Evolutionary conservation across 2,113 vertebrate genomes (phyloP).

Genomic region (Australoheros scitulus): DNA sequence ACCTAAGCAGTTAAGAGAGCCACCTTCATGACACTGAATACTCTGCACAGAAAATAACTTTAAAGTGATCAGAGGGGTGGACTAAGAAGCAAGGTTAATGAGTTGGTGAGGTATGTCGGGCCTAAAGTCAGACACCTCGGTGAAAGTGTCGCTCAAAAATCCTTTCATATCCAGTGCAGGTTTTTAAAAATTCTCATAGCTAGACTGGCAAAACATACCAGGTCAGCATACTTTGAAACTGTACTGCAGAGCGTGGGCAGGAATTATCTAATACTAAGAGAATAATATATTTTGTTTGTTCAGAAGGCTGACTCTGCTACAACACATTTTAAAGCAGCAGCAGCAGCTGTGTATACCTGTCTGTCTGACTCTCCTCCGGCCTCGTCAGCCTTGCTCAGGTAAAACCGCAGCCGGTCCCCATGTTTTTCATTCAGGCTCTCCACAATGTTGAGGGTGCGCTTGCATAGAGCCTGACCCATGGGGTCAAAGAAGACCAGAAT

Average conservation of each 20-base stretch:
- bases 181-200: neutral
- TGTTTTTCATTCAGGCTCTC: constrained; percentile 83
- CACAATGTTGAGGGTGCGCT: constrained; percentile 86
- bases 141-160: neutral
- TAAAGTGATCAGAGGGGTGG: neutral
- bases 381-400: constrained; percentile 86
- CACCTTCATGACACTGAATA: neutral
- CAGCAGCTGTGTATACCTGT: constrained; percentile 70
- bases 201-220: neutral
- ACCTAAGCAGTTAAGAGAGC: neutral
- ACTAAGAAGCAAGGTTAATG: neutral
- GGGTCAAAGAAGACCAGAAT: constrained; percentile 88
- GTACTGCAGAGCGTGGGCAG: constrained; percentile 6
- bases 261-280: constrained; percentile 3
- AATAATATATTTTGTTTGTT: neutral
- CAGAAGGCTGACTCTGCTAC: neutral
- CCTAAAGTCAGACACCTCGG: no score
- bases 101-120: no score
- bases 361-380: constrained; percentile 84
- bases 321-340: neutral
- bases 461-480: constrained; percentile 87
- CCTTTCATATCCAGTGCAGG: neutral
- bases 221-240: neutral
- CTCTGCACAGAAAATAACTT: neutral
- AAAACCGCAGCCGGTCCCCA: constrained; percentile 82